Evolutionary conservation across 2,888 invertebrate species (phyloP).

Genomic region (Helicoverpa assulta): DNA sequence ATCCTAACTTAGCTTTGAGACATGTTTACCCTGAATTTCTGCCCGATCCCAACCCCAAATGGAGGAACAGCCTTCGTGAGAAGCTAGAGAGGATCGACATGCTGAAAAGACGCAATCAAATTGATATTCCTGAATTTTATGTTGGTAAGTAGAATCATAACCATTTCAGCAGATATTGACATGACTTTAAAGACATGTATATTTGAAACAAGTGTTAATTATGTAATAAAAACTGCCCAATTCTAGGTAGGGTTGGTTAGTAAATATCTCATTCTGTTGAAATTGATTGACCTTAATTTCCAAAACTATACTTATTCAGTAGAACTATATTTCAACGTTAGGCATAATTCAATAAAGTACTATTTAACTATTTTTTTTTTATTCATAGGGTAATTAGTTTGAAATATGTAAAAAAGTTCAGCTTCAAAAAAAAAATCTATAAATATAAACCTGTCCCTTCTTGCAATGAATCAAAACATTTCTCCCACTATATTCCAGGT

Average conservation of each 20-base stretch:
- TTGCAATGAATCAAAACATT: not conserved
- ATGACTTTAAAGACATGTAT: not conserved
- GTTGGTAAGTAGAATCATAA: slow-evolving; percentile 91
- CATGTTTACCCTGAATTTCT: slow-evolving; percentile 97
- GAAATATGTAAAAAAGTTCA: no score
- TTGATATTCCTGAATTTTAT: slow-evolving; percentile 99
- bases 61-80: slow-evolving; percentile 95
- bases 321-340: no score
- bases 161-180: not conserved
- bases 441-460: not conserved
- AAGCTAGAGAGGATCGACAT: slow-evolving; percentile 98
- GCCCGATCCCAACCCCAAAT: slow-evolving; percentile 94
- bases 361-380: no score
- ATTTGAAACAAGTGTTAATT: not conserved
- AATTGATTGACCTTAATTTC: no score
- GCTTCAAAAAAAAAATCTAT: no score
- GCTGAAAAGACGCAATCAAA: slow-evolving; percentile 94
- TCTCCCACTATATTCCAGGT: slow-evolving; percentile 87
- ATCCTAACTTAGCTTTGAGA: slow-evolving; percentile 90
- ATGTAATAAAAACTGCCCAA: not conserved
- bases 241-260: no score
- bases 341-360: no score
- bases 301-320: no score
- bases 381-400: no score
- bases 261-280: no score